Conservation (phyloP, 2,797 vertebrate species). For the Sus cebifrons region DNA sequence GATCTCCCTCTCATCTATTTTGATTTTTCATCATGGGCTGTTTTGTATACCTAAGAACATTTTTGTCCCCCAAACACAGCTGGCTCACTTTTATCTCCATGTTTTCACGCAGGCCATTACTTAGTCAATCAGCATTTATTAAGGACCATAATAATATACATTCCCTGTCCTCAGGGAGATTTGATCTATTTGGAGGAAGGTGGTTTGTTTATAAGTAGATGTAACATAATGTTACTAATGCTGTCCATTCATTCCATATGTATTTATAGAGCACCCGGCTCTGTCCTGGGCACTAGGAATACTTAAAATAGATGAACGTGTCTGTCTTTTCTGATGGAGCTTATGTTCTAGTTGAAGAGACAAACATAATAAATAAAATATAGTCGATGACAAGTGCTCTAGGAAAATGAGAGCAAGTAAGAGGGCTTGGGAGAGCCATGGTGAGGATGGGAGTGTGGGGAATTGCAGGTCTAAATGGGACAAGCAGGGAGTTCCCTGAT, state of each 20-base stretch:
- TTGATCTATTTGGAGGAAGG: background rate
- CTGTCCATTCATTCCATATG: background rate
- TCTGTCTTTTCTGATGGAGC: background rate
- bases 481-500: background rate
- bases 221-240: background rate
- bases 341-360: background rate
- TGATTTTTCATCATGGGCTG: background rate
- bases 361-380: background rate
- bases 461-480: background rate
- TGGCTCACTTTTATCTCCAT: constrained; percentile 5
- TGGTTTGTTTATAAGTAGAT: constrained; percentile 41
- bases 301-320: constrained; percentile 31
- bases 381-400: background rate
- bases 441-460: background rate
- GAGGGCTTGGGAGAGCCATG: background rate
- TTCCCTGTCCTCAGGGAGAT: background rate
- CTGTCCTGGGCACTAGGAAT: background rate
- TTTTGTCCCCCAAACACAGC: background rate
- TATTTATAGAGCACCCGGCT: background rate
- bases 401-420: background rate
- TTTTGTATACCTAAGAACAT: background rate
- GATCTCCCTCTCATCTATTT: background rate
- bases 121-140: background rate
- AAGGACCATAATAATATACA: background rate
- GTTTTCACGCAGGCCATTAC: background rate